Evolutionary conservation across 1,140 invertebrate genomes (phyloP).

Genomic region (Megalopta genalis): DNA sequence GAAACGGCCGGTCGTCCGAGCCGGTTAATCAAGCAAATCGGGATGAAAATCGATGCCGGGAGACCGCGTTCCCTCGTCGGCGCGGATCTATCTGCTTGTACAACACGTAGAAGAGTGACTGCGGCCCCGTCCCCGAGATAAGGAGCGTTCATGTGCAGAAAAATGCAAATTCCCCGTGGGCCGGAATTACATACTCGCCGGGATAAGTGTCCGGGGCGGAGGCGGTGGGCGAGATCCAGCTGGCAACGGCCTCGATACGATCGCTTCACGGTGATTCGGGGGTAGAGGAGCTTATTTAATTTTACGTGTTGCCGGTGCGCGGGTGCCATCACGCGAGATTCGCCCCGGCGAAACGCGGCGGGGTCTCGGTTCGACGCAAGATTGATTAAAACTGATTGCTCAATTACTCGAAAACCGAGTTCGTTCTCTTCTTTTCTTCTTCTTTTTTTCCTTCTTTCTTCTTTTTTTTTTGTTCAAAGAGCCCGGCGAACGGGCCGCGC

Average conservation of each 20-base stretch:
- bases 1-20: too few relatives aligned
- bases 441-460: too few relatives aligned
- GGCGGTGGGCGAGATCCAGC: not conserved
- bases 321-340: conserved; percentile 17
- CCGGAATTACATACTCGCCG: conserved; percentile 6
- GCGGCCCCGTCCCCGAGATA: not conserved
- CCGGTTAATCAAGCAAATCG: too few relatives aligned
- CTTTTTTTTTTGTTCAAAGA: too few relatives aligned
- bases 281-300: conserved; percentile 41
- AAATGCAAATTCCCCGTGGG: conserved; percentile 26
- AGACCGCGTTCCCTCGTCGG: too few relatives aligned
- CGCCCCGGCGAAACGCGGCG: not conserved
- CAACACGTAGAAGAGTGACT: not conserved
- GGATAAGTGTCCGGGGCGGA: conserved; percentile 6
- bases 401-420: conserved; percentile 10
- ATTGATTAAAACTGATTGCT: conserved; percentile 40
- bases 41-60: too few relatives aligned
- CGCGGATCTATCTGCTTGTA: too few relatives aligned
- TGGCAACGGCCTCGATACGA: conserved; percentile 8
- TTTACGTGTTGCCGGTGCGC: conserved; percentile 22
- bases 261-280: conserved; percentile 33
- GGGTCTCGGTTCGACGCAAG: not conserved
- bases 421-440: not conserved
- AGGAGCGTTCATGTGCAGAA: conserved; percentile 18
- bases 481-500: too few relatives aligned